Evolutionary conservation across 2,888 invertebrate species (phyloP), one percentile per base, ranked within the genome.

Genomic region (Apotomis capreana): DNA sequence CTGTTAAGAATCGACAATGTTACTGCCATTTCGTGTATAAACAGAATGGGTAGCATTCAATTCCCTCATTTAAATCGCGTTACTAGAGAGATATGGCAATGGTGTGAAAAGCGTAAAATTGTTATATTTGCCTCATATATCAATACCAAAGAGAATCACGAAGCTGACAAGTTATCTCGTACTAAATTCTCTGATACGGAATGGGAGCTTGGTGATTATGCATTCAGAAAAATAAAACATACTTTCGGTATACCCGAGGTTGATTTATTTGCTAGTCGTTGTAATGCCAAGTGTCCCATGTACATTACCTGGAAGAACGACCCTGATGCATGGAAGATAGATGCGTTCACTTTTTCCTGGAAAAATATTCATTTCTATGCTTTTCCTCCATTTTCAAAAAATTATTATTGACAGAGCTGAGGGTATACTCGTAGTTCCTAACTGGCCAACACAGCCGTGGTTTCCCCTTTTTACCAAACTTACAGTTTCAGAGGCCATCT

Each of bases 371-470:
- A 52, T 9, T 68, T 72, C 58, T 72, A 72, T 15, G 72, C 83
- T 80, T 12, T 49, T 71, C 8, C 84, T 78, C 81, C 74, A 76
- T 37, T 60, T 67, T 37, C 65, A 40, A 37, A 46, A 60, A 60
- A 13, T 13, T 60, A 46, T 60, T 12, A 10, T 4, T 9, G 60
- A 60, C 4, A 46, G 46, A 10, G 46, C 60, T 13, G 36, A 44
- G 13, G 59, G 59, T 1, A 60, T 60, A n/a, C 6, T 60, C 3
- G 44, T 60, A 3, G 44, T 60, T n/a, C 59, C 59, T 13, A 9
- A 44, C 4, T 60, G 59, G 59, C 59, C 59, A 44, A n/a, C 59
- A 44, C 59, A 60, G 8, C 59, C 59, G 4, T 40, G 59, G 59
- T 59, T n/a, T 40, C 59, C 59, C 5, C 37, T 59, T n/a, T 83